Evolutionary conservation across 2,797 vertebrate genomes (phyloP), one percentile per base, ranked within the genome.

Genomic region (Knipowitschia caucasica): DNA sequence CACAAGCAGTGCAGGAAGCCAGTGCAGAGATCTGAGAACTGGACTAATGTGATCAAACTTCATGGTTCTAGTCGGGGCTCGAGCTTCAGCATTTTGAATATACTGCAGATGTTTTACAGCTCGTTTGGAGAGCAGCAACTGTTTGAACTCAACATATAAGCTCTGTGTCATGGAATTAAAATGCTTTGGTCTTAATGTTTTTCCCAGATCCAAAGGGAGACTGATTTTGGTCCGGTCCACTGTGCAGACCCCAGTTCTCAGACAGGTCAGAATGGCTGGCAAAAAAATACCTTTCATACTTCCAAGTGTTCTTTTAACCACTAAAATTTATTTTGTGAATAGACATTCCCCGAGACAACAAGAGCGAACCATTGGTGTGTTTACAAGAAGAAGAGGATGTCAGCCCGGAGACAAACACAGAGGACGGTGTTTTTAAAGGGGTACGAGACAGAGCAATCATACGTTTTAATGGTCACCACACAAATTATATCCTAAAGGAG

Each of bases 341-440:
- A 94, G 93, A 82, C 45, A 33, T 90, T 23, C 50, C 81, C 56
- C 75, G 83, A 33, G 69, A 87, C 59, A 69, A 46, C 21, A 58
- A 67, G 29, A 83, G 87, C 35, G 55, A 82, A 45, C 77, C 89
- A 0, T 86, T 89, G 1, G 73, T 80, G 34, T 69, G 75, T 61
- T 43, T 74, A 69, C 62, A 86, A 47, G 83, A 88, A 62, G 63
- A 67, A 38, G 88, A 81, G 23, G 77, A 86, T 46, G 44, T 29
- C 53, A 54, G 89, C 57, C 85, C 83, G 18, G 58, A 45, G 4
- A 77, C 80, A 39, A 31, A 73, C 35, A 39, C 69, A 20, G 82
- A 89, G 36, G 89, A 92, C 53, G 51, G 83, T 30, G 63, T 90
- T 62, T 92, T 94, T 70, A 83, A 89, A 72, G 93, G 92, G 93